These are phyloP conservation scores for Laticauda laticaudata DNA, from an alignment of 2,113 vertebrate species.

Conservation along the genomic window DNA sequence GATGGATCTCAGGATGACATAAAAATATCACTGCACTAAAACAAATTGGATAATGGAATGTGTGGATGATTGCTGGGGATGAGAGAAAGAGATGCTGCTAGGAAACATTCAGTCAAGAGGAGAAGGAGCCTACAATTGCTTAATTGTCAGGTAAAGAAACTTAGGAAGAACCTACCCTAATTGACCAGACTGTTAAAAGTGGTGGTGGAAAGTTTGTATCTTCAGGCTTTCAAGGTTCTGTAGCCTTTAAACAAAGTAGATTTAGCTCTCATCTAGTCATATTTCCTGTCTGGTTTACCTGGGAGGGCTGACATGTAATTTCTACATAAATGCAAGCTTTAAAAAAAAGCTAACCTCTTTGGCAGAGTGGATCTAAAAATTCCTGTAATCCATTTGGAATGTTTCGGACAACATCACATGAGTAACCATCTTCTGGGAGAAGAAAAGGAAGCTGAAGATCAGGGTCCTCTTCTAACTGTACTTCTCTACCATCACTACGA, in stretches of 20 bases:
- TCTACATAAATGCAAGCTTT: background rate
- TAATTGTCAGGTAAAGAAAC: background rate
- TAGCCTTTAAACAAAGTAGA: background rate
- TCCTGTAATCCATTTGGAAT: slow-evolving; percentile 95
- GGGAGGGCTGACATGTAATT: background rate
- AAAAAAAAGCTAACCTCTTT: slow-evolving; percentile 79
- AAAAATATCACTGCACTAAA: background rate
- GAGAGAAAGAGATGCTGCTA: background rate
- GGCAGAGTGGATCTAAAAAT: slow-evolving; percentile 93
- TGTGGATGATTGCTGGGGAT: background rate
- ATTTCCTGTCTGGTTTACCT: background rate
- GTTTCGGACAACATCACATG: slow-evolving; percentile 94
- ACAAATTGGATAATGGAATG: background rate
- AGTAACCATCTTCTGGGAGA: slow-evolving; percentile 95
- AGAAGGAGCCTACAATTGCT: background rate
- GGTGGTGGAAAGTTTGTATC: background rate
- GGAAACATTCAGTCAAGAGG: too few relatives aligned
- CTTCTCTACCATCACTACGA: slow-evolving; percentile 92
- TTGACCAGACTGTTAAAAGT: background rate
- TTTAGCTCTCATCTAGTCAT: background rate
- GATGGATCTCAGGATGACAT: background rate
- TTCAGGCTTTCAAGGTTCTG: background rate
- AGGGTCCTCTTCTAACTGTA: slow-evolving; percentile 94
- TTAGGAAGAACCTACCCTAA: background rate
- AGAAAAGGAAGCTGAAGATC: slow-evolving; percentile 98